Conservation (phyloP, 2,113 vertebrate genomes). For the Leuciscus idus region DNA sequence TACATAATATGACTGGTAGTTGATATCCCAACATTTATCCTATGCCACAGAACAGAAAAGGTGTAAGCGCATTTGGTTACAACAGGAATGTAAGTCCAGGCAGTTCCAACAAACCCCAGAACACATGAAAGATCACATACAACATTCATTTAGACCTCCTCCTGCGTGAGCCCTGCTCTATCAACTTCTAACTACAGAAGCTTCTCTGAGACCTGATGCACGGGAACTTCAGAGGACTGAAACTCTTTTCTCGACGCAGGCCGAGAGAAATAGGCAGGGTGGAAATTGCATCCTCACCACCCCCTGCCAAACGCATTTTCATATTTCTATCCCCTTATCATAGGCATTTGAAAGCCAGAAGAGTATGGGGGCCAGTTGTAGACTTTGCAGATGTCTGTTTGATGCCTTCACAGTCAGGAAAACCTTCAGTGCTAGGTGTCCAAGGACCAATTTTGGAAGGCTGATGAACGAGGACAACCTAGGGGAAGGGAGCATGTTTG, state of each 20-base stretch:
- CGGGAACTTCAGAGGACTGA: constrained; percentile 69
- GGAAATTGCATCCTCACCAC: constrained; percentile 70
- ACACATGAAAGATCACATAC: neutral
- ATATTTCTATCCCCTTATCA: constrained; percentile 75
- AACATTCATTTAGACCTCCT: constrained; percentile 61
- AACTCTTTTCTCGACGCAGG: constrained; percentile 63
- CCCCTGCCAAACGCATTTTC: constrained; percentile 78
- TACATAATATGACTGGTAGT: neutral
- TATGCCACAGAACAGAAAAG: neutral
- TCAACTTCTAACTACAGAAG: constrained; percentile 63
- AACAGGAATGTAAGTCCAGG: constrained; percentile 4
- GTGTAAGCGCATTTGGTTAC: neutral
- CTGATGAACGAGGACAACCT: constrained; percentile 61
- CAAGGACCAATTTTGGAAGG: constrained; percentile 60
- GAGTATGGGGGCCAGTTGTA: constrained; percentile 52
- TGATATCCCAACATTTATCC: neutral
- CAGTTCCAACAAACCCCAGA: constrained; percentile 1
- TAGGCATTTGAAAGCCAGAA: constrained; percentile 71
- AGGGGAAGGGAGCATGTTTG: constrained; percentile 55
- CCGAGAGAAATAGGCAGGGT: constrained; percentile 27
- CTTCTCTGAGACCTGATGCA: constrained; percentile 65
- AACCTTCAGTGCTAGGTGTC: constrained; percentile 55
- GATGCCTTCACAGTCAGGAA: constrained; percentile 69
- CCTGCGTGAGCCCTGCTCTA: constrained; percentile 62
- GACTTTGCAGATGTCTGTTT: constrained; percentile 62